These are phyloP conservation scores for Actenoides hombroni DNA, from an alignment of 2,113 vertebrate species.

Conservation along the genomic window DNA sequence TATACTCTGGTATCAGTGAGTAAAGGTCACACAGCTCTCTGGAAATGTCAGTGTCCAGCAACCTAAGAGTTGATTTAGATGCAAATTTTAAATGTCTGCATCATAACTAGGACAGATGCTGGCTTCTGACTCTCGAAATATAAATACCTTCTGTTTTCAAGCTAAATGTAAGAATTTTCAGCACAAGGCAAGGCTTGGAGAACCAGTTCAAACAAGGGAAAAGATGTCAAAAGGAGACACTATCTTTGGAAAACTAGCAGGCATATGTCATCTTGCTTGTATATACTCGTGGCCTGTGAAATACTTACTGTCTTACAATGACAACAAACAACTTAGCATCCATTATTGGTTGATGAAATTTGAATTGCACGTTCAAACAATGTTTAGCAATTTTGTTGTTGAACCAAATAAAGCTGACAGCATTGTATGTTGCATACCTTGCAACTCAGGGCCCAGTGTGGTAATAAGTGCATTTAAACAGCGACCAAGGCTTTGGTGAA, in stretches of 20 bases:
- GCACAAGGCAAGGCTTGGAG: background rate
- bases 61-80: background rate
- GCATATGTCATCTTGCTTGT: background rate
- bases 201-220: background rate
- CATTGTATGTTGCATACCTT: slow-evolving; percentile 67
- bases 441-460: slow-evolving; percentile 81
- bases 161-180: background rate
- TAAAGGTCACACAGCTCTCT: background rate
- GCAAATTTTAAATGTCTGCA: background rate
- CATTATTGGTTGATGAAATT: background rate
- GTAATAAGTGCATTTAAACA: slow-evolving; percentile 83
- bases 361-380: background rate
- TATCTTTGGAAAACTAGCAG: background rate
- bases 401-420: background rate
- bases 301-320: background rate
- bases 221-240: background rate
- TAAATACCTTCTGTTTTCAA: background rate
- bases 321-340: background rate
- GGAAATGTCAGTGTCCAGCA: background rate
- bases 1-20: background rate
- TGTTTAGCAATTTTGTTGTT: background rate
- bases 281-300: background rate
- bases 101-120: background rate
- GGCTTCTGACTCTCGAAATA: background rate
- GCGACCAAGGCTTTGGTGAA: slow-evolving; percentile 85